Percentiles rank a stretch among this genome's conserved stretches.
These are phyloP conservation scores for Lithodes maja DNA, from an alignment of 2,888 invertebrate genomes.

Conservation along the genomic window DNA sequence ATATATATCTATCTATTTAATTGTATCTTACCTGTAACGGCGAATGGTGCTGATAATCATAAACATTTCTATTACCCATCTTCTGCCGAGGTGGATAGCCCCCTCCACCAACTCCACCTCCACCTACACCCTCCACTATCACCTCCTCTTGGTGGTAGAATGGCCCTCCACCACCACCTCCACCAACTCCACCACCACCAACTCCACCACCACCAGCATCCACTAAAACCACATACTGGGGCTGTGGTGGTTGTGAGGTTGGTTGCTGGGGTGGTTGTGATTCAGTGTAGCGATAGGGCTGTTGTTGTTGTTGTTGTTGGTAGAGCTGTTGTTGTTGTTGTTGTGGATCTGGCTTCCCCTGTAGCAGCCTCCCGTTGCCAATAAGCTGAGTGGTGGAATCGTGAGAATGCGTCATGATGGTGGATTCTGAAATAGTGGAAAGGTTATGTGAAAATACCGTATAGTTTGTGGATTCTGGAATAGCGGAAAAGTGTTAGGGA, in stretches of 20 bases:
- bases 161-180: background rate
- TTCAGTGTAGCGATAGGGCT: background rate
- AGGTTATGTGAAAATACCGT: no score
- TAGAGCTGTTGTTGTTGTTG: slow-evolving; percentile 15
- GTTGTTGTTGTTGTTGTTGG: background rate
- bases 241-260: slow-evolving; percentile 2
- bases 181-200: background rate
- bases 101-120: no score
- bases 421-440: slow-evolving; percentile 48
- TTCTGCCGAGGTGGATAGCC: no score
- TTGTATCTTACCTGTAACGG: no score
- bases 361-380: slow-evolving; percentile 47
- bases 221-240: slow-evolving; percentile 32
- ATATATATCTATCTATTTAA: no score
- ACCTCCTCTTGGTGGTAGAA: slow-evolving; percentile 38
- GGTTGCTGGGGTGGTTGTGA: background rate
- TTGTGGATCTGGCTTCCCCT: slow-evolving; percentile 24
- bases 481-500: no score
- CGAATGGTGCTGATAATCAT: no score
- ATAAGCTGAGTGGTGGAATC: slow-evolving; percentile 66
- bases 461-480: no score
- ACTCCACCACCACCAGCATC: background rate
- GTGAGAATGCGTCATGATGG: slow-evolving; percentile 63
- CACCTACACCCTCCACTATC: slow-evolving; percentile 18
- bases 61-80: no score